phyloP scores from a whole-genome alignment of 2,888 invertebrate genomes.

The Coleophora flavipennella region DNA sequence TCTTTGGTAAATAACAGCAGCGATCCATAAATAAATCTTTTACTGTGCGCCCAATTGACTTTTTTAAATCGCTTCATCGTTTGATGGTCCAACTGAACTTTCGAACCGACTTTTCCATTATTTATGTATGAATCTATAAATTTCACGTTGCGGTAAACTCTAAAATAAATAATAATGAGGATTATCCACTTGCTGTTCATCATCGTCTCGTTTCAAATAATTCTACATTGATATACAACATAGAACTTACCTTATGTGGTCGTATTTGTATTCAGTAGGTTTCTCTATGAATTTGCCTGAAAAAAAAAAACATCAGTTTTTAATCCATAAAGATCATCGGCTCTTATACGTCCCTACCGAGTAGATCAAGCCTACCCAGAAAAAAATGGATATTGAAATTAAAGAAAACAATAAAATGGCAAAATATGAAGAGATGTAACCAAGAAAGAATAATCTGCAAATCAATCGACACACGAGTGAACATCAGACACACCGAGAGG shows the following conservation, averaged over 20 bases:
- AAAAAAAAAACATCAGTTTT: constrained; percentile 13
- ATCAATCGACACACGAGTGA: no score
- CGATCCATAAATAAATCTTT: constrained; percentile 79
- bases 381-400: no score
- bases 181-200: no score
- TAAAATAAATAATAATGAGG: constrained; percentile 19
- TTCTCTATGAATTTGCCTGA: constrained; percentile 40
- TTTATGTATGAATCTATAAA: constrained; percentile 45
- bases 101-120: constrained; percentile 41
- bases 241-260: constrained; percentile 46
- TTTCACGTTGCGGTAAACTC: constrained; percentile 51
- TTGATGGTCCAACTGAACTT: constrained; percentile 35
- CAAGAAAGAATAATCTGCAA: no score
- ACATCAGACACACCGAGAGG: no score
- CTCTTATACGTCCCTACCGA: no score
- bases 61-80: constrained; percentile 34
- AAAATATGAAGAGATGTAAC: no score
- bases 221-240: not conserved
- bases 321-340: no score
- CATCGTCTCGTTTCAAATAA: not conserved
- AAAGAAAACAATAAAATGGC: no score
- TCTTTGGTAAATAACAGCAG: constrained; percentile 80
- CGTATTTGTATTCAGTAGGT: constrained; percentile 35
- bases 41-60: constrained; percentile 54
- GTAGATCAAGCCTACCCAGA: no score